Base-by-base conservation (phyloP, 2,797 vertebrate species). In the Siniperca scherzeri region DNA sequence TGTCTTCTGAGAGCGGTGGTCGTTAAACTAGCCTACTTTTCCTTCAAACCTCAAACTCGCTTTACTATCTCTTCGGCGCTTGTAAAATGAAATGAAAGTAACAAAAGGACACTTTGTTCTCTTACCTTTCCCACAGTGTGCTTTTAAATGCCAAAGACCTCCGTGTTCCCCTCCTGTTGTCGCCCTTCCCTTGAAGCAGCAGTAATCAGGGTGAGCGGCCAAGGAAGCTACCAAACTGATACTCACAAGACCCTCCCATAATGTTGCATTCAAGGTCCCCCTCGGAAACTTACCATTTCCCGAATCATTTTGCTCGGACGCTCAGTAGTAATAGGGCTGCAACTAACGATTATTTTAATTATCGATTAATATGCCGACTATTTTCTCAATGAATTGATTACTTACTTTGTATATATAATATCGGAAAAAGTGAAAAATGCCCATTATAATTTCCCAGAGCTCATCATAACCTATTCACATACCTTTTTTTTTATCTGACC, bases 211-310 rank as follows among this genome's bases (percentile, higher is more conserved):
- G 70, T 44, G 72, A 72, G 30, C 40, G 16, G 73, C 60, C 69
- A 10, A 82, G 73, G 40, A 70, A 72, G 30, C 40, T 13, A 70
- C 60, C 69, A 10, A 82, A 42, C 77, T 61, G 82, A 87, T 55
- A 65, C 86, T 82, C 57, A 42, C 44, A 83, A 80, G 91, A 80
- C 82, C 91, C 95, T 66, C 95, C 95, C 95, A 87, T 76, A 4
- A 7, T 33, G 90, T 5, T 65, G 88, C 89, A 0, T 94, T 93
- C 82, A 87, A 0, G 0, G n/a, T 1, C 27, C 5, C 33, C 8
- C 79, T 69, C 42, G 59, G 74, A 83, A 71, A 84, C 0, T 44
- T 38, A 1, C 1, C 3, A 27, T 10, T 25, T 8, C 11, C 5
- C 17, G 10, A 17, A 21, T 25, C 12, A 4, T 19, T 42, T 10